phyloP scores from a whole-genome alignment of 2,113 vertebrate genomes.

The Maylandia zebra region DNA sequence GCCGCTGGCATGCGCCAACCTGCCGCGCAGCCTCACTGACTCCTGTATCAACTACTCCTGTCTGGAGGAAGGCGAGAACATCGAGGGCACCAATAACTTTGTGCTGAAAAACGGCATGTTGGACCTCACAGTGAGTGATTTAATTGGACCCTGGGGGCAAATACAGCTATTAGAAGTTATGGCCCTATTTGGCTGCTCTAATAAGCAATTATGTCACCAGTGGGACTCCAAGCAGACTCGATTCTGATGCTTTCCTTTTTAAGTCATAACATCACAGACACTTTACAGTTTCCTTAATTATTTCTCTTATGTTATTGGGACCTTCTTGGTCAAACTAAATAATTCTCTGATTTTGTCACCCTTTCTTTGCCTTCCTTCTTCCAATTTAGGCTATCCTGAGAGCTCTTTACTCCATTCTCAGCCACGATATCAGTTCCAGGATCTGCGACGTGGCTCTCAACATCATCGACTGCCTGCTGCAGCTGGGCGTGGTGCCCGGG shows the following conservation, averaged over 20 bases:
- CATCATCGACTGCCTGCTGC: conserved; percentile 93
- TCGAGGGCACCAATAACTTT: conserved; percentile 96
- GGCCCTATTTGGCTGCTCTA: background rate
- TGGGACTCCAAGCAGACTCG: background rate
- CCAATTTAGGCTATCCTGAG: conserved; percentile 83
- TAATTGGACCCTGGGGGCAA: background rate
- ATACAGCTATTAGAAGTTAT: background rate
- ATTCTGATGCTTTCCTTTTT: background rate
- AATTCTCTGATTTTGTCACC: background rate
- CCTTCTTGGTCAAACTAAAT: background rate
- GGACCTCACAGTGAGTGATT: conserved; percentile 85
- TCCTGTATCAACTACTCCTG: conserved; percentile 99
- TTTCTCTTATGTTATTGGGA: background rate
- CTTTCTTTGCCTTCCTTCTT: background rate
- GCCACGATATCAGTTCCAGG: conserved; percentile 94
- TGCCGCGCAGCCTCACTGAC: conserved; percentile 95
- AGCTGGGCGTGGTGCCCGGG: conserved; percentile 89
- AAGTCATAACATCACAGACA: background rate
- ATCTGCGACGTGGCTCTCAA: conserved; percentile 94
- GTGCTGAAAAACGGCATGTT: conserved; percentile 98
- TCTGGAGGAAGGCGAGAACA: conserved; percentile 91
- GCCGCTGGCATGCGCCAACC: conserved; percentile 89
- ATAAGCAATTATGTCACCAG: background rate
- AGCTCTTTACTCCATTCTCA: conserved; percentile 91
- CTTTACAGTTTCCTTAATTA: background rate